phyloP scores from a whole-genome alignment of 2,797 vertebrate species.

The Alauda arvensis region DNA sequence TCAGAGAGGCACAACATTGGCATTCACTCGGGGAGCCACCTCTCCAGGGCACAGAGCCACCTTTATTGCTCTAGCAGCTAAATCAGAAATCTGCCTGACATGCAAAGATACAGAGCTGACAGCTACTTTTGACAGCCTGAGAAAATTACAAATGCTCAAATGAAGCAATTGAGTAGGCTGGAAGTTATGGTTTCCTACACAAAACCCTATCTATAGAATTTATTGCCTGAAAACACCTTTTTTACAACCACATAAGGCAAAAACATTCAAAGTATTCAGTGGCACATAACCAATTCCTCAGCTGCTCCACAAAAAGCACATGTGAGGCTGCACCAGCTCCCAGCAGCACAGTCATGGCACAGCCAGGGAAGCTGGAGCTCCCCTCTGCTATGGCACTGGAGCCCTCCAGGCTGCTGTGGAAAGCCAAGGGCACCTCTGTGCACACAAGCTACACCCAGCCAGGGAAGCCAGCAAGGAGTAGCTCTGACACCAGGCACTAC shows the following conservation, averaged over 20 bases:
- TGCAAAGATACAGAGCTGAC: not conserved
- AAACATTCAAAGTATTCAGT: not conserved
- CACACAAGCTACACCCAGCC: not conserved
- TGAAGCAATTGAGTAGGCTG: not conserved
- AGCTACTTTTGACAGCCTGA: not conserved
- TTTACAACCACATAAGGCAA: not conserved
- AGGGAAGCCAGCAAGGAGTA: not conserved
- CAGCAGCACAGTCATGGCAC: not conserved
- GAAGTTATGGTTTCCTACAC: not conserved
- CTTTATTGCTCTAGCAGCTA: not conserved
- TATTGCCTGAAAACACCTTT: not conserved
- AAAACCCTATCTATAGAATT: not conserved
- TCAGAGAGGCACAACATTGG: not conserved
- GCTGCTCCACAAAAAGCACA: not conserved
- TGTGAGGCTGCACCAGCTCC: not conserved
- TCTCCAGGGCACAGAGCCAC: not conserved
- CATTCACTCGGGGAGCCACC: not conserved
- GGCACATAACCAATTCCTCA: not conserved
- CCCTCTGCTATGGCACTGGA: not conserved
- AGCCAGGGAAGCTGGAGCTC: not conserved
- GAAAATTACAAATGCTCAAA: not conserved
- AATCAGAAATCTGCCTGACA: not conserved
- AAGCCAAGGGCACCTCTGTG: not conserved
- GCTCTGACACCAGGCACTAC: not conserved
- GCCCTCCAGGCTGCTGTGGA: not conserved